Base-by-base conservation (phyloP, 2,113 vertebrate species). In the Tachuris rubrigastra region DNA sequence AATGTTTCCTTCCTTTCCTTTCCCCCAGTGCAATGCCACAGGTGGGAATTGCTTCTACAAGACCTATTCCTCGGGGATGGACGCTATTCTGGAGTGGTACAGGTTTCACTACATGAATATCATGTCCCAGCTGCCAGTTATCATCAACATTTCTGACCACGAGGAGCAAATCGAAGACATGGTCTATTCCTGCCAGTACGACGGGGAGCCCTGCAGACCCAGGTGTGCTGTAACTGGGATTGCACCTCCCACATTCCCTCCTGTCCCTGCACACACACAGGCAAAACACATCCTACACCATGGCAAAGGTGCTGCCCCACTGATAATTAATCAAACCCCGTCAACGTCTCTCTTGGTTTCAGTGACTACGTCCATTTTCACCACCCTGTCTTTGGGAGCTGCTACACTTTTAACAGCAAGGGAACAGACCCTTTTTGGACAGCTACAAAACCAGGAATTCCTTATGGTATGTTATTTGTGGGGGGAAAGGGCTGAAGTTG, bases 371-470 rank as follows among this genome's bases (percentile, higher is more conserved):
- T 60, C 44, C 94, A 85, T 2, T 97, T 95, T 65, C 96, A 98
- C 56, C 98, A 98, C 60, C 97, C 98, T 0, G 93, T 93, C 69
- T 98, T 98, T 5, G 97, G 98, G 71, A 98, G 96, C 85, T 98
- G 98, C 89, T 97, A 97, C n/a, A 98, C 98, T 9, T 97, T 98
- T 23, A 98, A 98, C 93, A 97, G 90, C 62, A 27, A 90, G 2
- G 95, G 94, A 8, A 97, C 86, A 11, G 90, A 96, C 10, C 19
- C 80, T 4, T 77, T 89, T 33, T 98, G 97, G 96, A 56, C 78
- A 9, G 65, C 95, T 3, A 94, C 85, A 2, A 96, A 68, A 28
- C 94, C 98, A 0, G 97, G 97, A 11, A 50, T 97, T 78, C 82
- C 93, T 31, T 97, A 97, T 0, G 96, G 98, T 98, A 93, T 25